Percentiles rank a stretch among this genome's conserved stretches.
phyloP scores from a whole-genome alignment of 2,888 invertebrate genomes.

The Brachyptera putata region DNA sequence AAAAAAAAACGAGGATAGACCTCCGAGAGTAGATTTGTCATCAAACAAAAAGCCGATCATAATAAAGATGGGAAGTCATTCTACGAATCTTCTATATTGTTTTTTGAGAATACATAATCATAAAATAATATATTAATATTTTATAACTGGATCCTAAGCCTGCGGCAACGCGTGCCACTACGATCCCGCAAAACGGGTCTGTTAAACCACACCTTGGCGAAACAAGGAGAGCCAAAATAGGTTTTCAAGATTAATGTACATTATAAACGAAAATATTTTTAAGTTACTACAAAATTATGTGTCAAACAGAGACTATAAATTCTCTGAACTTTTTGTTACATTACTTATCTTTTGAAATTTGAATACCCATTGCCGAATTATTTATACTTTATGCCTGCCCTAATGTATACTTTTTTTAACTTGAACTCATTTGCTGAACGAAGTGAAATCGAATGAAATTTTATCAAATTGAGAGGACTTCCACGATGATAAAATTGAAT shows the following conservation, averaged over 20 bases:
- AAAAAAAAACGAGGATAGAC: no score
- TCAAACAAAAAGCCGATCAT: no score
- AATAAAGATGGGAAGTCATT: neutral
- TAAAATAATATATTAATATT: neutral
- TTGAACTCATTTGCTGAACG: no score
- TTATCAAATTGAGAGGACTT: no score
- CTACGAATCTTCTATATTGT: no score
- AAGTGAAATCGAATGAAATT: no score
- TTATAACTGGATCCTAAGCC: neutral
- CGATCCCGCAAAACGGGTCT: neutral
- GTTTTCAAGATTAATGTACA: conserved; percentile 8
- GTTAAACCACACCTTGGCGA: conserved; percentile 7
- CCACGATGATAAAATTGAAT: no score
- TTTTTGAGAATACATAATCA: neutral
- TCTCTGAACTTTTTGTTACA: neutral
- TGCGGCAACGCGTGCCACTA: neutral
- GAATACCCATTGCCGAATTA: no score
- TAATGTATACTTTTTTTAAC: no score
- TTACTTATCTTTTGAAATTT: neutral
- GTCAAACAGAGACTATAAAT: neutral
- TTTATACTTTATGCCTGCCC: no score
- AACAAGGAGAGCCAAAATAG: neutral
- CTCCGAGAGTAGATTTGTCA: no score
- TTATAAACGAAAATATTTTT: neutral
- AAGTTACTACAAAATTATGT: no score